phyloP scores from a whole-genome alignment of 2,113 vertebrate genomes.

The Desmodus rotundus region DNA sequence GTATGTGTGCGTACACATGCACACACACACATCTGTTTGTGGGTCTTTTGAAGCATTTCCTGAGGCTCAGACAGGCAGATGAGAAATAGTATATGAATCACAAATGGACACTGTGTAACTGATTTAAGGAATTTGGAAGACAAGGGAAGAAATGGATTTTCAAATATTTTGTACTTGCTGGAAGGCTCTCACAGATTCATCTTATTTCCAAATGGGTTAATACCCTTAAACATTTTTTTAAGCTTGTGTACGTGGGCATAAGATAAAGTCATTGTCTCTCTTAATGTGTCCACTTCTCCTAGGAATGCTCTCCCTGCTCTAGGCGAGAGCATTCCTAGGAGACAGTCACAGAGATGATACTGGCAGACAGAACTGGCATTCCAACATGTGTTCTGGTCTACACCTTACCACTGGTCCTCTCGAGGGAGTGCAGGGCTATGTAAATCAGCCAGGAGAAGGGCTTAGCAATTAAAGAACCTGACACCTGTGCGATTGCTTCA shows the following conservation, averaged over 20 bases:
- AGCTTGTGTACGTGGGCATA: conserved; percentile 35
- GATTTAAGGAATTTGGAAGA: conserved; percentile 74
- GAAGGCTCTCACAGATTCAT: conserved; percentile 72
- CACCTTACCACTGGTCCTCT: background rate
- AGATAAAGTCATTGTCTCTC: background rate
- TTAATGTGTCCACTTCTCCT: conserved; percentile 8
- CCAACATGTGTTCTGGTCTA: background rate
- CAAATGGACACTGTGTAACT: conserved; percentile 33
- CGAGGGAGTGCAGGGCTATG: background rate
- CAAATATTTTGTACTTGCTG: conserved; percentile 72
- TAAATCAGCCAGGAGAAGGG: background rate
- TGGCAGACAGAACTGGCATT: background rate
- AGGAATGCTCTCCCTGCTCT: background rate
- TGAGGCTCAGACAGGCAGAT: conserved; percentile 39
- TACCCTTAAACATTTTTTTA: conserved; percentile 51
- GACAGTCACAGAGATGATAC: background rate
- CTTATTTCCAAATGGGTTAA: conserved; percentile 68
- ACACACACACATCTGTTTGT: background rate
- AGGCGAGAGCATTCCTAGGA: background rate
- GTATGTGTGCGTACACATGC: no score
- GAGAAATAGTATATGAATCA: conserved; percentile 62
- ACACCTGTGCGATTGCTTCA: conserved; percentile 23
- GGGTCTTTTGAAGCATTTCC: background rate
- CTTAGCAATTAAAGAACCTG: conserved; percentile 4
- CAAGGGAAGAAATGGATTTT: conserved; percentile 75